Evolutionary conservation across 64 coral and sea anemone genomes (phyloP).

Genomic region (Actinia equina): DNA sequence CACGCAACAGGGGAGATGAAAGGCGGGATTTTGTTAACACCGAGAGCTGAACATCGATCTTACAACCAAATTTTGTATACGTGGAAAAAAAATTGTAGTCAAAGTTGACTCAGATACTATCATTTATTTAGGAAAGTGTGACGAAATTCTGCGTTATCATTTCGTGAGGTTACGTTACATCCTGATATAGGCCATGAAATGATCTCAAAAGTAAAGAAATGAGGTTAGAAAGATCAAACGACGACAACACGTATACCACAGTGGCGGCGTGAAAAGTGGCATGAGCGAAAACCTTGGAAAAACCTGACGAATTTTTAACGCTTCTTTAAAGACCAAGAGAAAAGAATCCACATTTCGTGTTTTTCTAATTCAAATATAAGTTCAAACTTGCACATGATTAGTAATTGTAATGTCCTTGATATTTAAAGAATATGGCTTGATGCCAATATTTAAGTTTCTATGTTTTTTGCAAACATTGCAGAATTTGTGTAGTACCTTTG

Average conservation of each 20-base stretch:
- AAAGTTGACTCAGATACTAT: not conserved
- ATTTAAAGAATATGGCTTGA: not conserved
- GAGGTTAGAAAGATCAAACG: not conserved
- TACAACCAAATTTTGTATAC: not conserved
- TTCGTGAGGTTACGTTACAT: not conserved
- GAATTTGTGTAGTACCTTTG: not conserved
- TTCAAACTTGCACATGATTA: not conserved
- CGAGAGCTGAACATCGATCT: no score
- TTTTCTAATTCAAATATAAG: not conserved
- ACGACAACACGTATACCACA: not conserved
- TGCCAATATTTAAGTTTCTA: not conserved
- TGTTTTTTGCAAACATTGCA: not conserved
- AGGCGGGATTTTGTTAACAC: not conserved
- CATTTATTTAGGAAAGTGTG: not conserved
- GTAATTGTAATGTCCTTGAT: not conserved
- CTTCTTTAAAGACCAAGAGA: not conserved
- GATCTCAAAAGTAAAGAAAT: not conserved
- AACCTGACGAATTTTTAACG: not conserved
- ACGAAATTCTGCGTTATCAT: not conserved
- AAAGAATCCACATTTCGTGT: not conserved
- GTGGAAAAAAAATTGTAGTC: not conserved
- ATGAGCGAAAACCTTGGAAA: not conserved
- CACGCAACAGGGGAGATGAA: not conserved
- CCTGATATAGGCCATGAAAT: no score
- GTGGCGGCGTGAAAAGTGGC: not conserved